Evolutionary conservation across 2,113 vertebrate genomes (phyloP).

Genomic region (Puffinus mauretanicus): DNA sequence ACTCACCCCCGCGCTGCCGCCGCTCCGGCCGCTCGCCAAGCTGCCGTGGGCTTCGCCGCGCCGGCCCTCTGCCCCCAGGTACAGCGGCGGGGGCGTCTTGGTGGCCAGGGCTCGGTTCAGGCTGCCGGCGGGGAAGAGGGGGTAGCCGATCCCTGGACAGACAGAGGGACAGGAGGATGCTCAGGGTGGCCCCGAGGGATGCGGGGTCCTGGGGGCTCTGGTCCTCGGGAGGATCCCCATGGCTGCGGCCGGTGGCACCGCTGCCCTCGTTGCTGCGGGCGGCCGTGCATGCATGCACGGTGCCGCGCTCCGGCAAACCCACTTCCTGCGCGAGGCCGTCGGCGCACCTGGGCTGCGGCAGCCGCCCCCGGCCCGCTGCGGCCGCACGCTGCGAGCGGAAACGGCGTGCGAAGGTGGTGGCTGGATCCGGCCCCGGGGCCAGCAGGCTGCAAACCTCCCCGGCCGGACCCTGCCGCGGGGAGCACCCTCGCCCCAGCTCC

Average conservation of each 20-base stretch:
- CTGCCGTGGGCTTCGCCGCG: slow-evolving; percentile 69
- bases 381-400: background rate
- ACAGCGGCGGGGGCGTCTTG: slow-evolving; percentile 81
- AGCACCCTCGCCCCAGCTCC: background rate
- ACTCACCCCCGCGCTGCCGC: slow-evolving; percentile 75
- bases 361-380: background rate
- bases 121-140: slow-evolving; percentile 79
- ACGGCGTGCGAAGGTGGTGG: accelerated
- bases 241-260: background rate
- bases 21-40: slow-evolving; percentile 57
- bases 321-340: background rate
- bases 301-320: background rate
- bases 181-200: accelerated
- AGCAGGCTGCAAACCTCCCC: background rate
- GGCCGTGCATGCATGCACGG: background rate
- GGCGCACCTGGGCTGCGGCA: background rate
- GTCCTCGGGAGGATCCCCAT: accelerated
- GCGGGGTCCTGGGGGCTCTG: accelerated
- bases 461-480: accelerated
- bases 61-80: slow-evolving; percentile 74
- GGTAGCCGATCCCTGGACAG: slow-evolving; percentile 80
- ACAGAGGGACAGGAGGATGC: background rate
- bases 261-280: background rate
- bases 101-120: slow-evolving; percentile 78
- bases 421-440: background rate